Percentiles rank a stretch among this genome's conserved stretches.
Evolutionary conservation across 2,113 vertebrate species (phyloP).

Genomic region (Heterotilapia buettikoferi): DNA sequence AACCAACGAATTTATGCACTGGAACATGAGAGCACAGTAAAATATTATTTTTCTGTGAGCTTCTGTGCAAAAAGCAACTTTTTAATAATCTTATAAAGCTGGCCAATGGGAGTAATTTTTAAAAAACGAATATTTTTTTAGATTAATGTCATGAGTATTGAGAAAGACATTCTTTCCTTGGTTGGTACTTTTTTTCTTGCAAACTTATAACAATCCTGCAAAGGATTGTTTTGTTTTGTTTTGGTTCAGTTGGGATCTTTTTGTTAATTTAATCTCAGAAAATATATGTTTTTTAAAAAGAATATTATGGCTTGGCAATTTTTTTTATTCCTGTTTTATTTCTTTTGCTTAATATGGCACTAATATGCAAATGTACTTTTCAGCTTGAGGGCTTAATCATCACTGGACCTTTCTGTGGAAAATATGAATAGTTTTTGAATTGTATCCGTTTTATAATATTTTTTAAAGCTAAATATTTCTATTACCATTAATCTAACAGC

Average conservation of each 20-base stretch:
- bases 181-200: not conserved
- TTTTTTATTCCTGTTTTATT: not conserved
- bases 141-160: not conserved
- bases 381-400: not conserved
- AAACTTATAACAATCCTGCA: not conserved
- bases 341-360: not conserved
- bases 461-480: not conserved
- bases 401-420: not conserved
- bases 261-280: not conserved
- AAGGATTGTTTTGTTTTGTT: accelerated
- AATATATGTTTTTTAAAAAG: not conserved
- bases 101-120: not conserved
- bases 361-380: not conserved
- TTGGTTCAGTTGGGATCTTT: not conserved
- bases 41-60: not conserved
- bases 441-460: not conserved
- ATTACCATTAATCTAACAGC: not conserved
- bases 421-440: not conserved
- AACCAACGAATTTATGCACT: not conserved
- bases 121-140: accelerated
- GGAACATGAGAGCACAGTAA: not conserved
- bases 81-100: not conserved
- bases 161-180: not conserved
- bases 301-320: not conserved
- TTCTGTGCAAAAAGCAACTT: not conserved